Evolutionary conservation across 2,113 vertebrate species (phyloP), one percentile per base, ranked within the genome.

Genomic region (Silurus glanis): DNA sequence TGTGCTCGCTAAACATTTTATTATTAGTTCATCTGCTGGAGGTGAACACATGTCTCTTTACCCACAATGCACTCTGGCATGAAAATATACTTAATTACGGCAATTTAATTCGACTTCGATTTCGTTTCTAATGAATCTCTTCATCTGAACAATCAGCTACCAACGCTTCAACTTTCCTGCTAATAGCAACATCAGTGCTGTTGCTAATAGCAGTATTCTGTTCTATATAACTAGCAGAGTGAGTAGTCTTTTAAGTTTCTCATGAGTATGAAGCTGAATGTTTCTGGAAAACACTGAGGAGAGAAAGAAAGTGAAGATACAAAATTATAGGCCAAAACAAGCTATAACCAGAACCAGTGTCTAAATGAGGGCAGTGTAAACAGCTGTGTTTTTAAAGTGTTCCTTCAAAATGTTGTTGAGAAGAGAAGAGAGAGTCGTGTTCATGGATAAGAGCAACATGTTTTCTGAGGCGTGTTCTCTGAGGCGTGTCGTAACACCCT

Each of bases 401-500:
- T 37, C 37, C 37, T 37, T 37, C 37, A 37, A 37, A 37, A 37
- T 37, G 37, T 3, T 37, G 37, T 37, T 37, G 37, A 37, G 37
- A 2, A 37, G 37, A 69, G 69, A 19, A 47, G 67, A 3, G 28
- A 19, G 19, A 14, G 8, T 45, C 10, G 1, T 1, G 5, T 66
- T 4, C 23, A n/a, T n/a, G 2, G 66, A 67, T 3, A 16, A 58
- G n/a, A 58, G 78, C 6, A 28, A 2, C 5, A 19, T 25, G 21
- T 86, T 19, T n/a, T 13, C 66, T 85, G 69, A 82, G 56, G 6
- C 5, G 28, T 25, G 21, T 86, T 19, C 37, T 13, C 66, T 85
- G 69, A 82, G 67, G 61, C 89, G 51, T 85, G 79, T 25, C 74
- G 28, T 87, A 88, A 90, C 72, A 23, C 49, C 71, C 74, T 88